Base-by-base conservation (phyloP, 2,888 invertebrate species). In the Leptopterna dolabrata region DNA sequence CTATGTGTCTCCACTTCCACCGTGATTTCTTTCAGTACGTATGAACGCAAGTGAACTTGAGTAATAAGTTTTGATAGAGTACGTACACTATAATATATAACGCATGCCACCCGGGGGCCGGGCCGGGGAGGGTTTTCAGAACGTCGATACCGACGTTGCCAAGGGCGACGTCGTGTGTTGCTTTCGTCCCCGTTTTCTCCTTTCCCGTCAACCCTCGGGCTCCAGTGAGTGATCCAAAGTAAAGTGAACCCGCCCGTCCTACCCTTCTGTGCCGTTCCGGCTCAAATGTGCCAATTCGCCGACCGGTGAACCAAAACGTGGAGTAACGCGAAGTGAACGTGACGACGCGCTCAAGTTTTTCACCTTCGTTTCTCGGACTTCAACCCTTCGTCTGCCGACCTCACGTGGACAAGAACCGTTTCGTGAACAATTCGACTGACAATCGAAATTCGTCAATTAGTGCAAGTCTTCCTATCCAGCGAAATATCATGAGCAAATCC, bases 161-260 rank as follows among this genome's bases (percentile, higher is more conserved):
- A 76, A 16, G 36, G 73, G 36, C 41, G 13, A 76, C 73, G 36
- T 19, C 73, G 73, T 76, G 73, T 76, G 73, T 76, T 76, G 73
- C 73, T 76, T 41, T 76, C n/a, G 9, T 16, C 9, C 13, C 63
- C n/a, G 1, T 63, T 27, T 24, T 24, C 63, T 19, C 63, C 63
- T 6, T 9, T 51, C 51, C 51, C 51, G 51, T 51, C 51, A 14
- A n/a, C n/a, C 51, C n/a, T 6, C 19, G 3, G 24, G 55, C 24
- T n/a, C n/a, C 24, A 19, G 19, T 19, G 19, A 63, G 63, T 63
- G 63, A 55, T 24, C 13, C 63, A 0, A n/a, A n/a, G n/a, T n/a
- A n/a, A n/a, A 24, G 63, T 63, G 63, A 63, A 19, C 63, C 27
- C 63, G 27, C n/a, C 0, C n/a, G 4, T 0, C 63, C 63, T 27